Evolutionary conservation across 2,888 invertebrate genomes (phyloP).

Genomic region (Ditylenchus weischeri): DNA sequence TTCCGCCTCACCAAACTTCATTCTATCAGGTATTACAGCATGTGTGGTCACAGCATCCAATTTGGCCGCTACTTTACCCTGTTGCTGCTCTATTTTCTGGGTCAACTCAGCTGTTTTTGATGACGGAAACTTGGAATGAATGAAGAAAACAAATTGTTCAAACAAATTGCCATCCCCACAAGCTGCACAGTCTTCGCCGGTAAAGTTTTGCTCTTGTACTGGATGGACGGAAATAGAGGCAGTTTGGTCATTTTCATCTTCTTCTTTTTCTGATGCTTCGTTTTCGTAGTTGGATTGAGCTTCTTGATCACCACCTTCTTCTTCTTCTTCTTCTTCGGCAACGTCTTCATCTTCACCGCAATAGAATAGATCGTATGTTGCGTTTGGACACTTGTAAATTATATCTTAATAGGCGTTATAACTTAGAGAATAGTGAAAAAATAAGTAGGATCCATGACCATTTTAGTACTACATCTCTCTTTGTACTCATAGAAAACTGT

Average conservation of each 20-base stretch:
- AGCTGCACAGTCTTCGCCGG: slow-evolving; percentile 17
- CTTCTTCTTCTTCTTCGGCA: slow-evolving; percentile 16
- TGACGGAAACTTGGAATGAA: slow-evolving; percentile 13
- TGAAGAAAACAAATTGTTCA: slow-evolving; percentile 24
- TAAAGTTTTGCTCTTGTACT: not conserved
- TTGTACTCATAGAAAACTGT: too few species aligned
- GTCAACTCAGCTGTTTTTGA: not conserved
- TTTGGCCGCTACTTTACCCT: slow-evolving; percentile 16
- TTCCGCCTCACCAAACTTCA: slow-evolving; percentile 17
- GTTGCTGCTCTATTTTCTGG: slow-evolving; percentile 22
- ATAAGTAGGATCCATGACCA: too few species aligned
- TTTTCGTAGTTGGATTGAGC: too few species aligned
- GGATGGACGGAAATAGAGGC: not conserved
- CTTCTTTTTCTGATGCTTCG: slow-evolving; percentile 13
- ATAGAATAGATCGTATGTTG: slow-evolving; percentile 23
- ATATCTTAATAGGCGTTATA: slow-evolving; percentile 26
- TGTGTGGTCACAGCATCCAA: slow-evolving; percentile 25
- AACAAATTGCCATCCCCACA: slow-evolving; percentile 20
- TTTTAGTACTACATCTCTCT: too few species aligned
- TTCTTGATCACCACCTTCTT: not conserved
- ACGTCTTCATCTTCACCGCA: slow-evolving; percentile 11
- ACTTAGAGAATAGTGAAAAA: too few species aligned
- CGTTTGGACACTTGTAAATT: slow-evolving; percentile 17
- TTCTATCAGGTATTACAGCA: slow-evolving; percentile 8
- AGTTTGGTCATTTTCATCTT: slow-evolving; percentile 9